These are phyloP conservation scores for Tetraneura akinire DNA, from an alignment of 1,140 invertebrate genomes.

Conservation along the genomic window DNA sequence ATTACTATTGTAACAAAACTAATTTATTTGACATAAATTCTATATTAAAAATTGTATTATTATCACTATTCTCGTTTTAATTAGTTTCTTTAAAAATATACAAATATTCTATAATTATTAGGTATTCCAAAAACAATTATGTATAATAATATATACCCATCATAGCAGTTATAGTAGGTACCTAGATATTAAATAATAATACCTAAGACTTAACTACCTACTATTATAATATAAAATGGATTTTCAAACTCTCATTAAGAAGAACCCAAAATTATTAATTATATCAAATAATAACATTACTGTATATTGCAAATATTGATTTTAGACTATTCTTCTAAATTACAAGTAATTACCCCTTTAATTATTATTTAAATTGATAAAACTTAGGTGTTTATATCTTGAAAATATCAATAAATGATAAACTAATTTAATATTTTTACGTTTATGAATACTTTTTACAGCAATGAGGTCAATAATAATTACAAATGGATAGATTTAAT, in stretches of 20 bases:
- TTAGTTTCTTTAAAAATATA: not conserved
- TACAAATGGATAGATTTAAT: too few species aligned
- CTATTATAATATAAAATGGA: not conserved
- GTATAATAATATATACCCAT: not conserved
- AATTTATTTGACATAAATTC: not conserved
- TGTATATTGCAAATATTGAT: too few species aligned
- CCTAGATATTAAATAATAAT: not conserved
- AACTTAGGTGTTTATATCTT: too few species aligned
- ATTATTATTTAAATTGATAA: too few species aligned
- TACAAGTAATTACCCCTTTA: too few species aligned
- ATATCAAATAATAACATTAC: not conserved
- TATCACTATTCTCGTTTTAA: not conserved
- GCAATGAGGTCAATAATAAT: too few species aligned
- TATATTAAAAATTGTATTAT: not conserved
- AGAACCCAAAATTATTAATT: not conserved
- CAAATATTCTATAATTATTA: not conserved
- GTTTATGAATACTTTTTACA: too few species aligned
- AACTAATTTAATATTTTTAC: too few species aligned
- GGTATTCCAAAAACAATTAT: not conserved
- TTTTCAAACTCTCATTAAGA: slow-evolving; percentile 27
- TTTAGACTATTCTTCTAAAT: too few species aligned
- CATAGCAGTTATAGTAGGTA: not conserved
- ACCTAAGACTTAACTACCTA: not conserved
- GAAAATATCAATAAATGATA: too few species aligned
- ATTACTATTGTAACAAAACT: not conserved